Percentiles rank a stretch among this genome's conserved stretches.
Evolutionary conservation across 2,888 invertebrate species (phyloP).

Genomic region (Xanthorhoe designata): DNA sequence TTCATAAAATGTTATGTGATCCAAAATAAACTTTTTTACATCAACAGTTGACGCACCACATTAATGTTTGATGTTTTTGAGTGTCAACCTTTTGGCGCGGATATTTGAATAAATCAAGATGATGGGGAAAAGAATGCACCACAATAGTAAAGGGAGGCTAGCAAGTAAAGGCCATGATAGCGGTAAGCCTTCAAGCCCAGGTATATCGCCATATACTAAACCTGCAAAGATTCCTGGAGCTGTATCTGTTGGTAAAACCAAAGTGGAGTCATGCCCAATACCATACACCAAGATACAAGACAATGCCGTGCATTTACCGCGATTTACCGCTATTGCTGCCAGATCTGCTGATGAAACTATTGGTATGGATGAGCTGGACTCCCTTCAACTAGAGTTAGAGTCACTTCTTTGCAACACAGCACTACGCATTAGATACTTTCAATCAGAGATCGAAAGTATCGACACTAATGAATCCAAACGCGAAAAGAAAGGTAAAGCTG

Average conservation of each 20-base stretch:
- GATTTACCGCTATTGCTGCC: slow-evolving; percentile 87
- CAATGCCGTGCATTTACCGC: slow-evolving; percentile 88
- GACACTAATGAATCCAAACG: slow-evolving; percentile 86
- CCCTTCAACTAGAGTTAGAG: slow-evolving; percentile 94
- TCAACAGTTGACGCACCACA: slow-evolving; percentile 8
- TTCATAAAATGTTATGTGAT: not conserved
- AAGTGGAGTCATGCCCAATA: slow-evolving; percentile 79
- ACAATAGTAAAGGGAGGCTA: slow-evolving; percentile 79
- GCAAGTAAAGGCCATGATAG: slow-evolving; percentile 81
- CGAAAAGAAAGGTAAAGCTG: slow-evolving; percentile 82
- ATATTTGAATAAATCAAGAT: slow-evolving; percentile 68
- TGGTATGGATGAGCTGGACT: slow-evolving; percentile 95
- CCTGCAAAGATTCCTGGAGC: slow-evolving; percentile 77
- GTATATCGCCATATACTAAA: slow-evolving; percentile 78
- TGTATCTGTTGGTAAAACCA: slow-evolving; percentile 74
- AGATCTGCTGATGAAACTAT: slow-evolving; percentile 91
- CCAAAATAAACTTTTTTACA: slow-evolving; percentile 2
- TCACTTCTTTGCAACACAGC: slow-evolving; percentile 93
- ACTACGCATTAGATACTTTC: slow-evolving; percentile 91
- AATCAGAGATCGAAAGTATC: slow-evolving; percentile 89
- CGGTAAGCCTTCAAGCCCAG: slow-evolving; percentile 81
- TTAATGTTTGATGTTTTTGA: slow-evolving; percentile 44
- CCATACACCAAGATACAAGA: slow-evolving; percentile 90
- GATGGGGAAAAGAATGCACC: slow-evolving; percentile 83
- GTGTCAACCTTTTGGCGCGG: slow-evolving; percentile 66